Conservation (phyloP, 2,888 invertebrate species). For the Drosophila mercatorum region DNA sequence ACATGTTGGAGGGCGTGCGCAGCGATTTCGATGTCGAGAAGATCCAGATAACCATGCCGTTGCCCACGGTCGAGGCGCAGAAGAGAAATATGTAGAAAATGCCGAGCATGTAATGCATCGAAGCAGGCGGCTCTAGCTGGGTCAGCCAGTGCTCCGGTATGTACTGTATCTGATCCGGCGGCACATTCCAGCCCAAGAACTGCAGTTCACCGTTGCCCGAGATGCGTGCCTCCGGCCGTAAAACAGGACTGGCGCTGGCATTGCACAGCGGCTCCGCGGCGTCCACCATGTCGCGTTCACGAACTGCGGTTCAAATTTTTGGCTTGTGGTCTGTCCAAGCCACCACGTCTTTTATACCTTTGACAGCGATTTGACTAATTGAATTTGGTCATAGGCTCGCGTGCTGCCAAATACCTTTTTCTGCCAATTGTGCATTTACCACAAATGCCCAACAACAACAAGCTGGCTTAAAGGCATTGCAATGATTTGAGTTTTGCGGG, state of each 20-base stretch:
- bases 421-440: conserved; percentile 65
- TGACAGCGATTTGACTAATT: conserved; percentile 52
- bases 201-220: conserved; percentile 79
- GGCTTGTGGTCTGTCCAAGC: conserved; percentile 2
- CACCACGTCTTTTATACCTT: conserved; percentile 51
- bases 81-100: conserved; percentile 91
- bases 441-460: conserved; percentile 9
- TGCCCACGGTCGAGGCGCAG: conserved; percentile 90
- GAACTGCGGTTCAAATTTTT: conserved; percentile 25
- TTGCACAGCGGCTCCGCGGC: conserved; percentile 63
- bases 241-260: conserved; percentile 64
- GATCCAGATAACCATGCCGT: conserved; percentile 92
- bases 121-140: conserved; percentile 91
- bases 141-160: conserved; percentile 93
- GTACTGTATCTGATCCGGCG: conserved; percentile 89
- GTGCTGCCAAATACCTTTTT: conserved; percentile 69
- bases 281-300: conserved; percentile 35
- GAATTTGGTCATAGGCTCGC: conserved; percentile 64
- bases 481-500: conserved; percentile 6
- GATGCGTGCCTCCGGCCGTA: conserved; percentile 70
- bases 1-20: conserved; percentile 90
- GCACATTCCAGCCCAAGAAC: conserved; percentile 90
- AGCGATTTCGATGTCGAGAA: conserved; percentile 82
- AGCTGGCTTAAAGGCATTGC: conserved; percentile 18
- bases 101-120: conserved; percentile 91